A percentile compares a stretch with the other conserved stretches of the same genome.
phyloP scores from a whole-genome alignment of 1,140 invertebrate genomes.

The Apis mellifera region Amel_HAv3.1 CM009940.2:8618001-8618500 shows the following conservation, averaged over 20 bases:
- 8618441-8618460: neutral
- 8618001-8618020: neutral
- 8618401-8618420: neutral
- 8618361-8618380: neutral
- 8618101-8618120: neutral
- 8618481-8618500: neutral
- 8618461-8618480: neutral
- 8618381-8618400: neutral
- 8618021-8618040: constrained; percentile 35
- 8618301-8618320: neutral
- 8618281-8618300: neutral
- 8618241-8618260: neutral
- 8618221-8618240: neutral
- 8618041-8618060: neutral
- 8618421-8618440: neutral
- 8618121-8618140: neutral
- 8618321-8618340: too few species aligned
- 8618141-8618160: neutral
- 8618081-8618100: neutral
- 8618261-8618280: neutral
- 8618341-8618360: too few species aligned
- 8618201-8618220: neutral
- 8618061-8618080: too few species aligned
- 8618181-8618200: neutral
- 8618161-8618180: neutral